phyloP scores from a whole-genome alignment of 1,140 invertebrate genomes.

The Gonatopus flavifemur region DNA sequence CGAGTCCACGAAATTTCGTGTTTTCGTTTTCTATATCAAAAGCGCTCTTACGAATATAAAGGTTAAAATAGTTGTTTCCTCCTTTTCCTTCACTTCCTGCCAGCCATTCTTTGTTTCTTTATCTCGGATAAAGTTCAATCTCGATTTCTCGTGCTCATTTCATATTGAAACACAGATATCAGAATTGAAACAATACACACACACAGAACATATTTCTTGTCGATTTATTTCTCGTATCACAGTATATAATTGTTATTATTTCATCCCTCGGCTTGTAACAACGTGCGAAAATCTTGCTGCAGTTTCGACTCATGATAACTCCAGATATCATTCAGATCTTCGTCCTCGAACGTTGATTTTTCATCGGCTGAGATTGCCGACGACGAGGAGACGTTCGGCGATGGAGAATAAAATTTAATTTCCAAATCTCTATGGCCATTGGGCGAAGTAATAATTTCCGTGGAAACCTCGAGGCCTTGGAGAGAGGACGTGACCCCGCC shows the following conservation, averaged over 20 bases:
- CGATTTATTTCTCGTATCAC: background rate
- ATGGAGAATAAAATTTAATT: constrained; percentile 73
- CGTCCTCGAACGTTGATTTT: constrained; percentile 34
- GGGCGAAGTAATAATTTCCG: constrained; percentile 74
- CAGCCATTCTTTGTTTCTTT: constrained; percentile 2
- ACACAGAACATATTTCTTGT: constrained; percentile 1
- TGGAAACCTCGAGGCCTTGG: constrained; percentile 68
- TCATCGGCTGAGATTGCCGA: constrained; percentile 25
- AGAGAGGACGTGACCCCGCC: constrained; percentile 19
- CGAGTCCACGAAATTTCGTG: no score
- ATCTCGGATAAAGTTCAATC: no score
- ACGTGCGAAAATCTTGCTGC: constrained; percentile 52
- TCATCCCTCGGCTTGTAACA: constrained; percentile 54
- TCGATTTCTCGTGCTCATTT: background rate
- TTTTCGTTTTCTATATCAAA: no score
- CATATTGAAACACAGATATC: background rate
- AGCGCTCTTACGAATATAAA: no score
- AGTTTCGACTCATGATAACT: constrained; percentile 54
- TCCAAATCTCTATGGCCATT: constrained; percentile 77
- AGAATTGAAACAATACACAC: constrained; percentile 1
- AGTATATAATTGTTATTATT: no score
- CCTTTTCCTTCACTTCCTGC: background rate
- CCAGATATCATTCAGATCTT: constrained; percentile 52
- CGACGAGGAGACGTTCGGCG: constrained; percentile 42
- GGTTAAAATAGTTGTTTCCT: no score